phyloP scores from a whole-genome alignment of 2,888 invertebrate genomes.

The Alviniconcha strummeri region DNA sequence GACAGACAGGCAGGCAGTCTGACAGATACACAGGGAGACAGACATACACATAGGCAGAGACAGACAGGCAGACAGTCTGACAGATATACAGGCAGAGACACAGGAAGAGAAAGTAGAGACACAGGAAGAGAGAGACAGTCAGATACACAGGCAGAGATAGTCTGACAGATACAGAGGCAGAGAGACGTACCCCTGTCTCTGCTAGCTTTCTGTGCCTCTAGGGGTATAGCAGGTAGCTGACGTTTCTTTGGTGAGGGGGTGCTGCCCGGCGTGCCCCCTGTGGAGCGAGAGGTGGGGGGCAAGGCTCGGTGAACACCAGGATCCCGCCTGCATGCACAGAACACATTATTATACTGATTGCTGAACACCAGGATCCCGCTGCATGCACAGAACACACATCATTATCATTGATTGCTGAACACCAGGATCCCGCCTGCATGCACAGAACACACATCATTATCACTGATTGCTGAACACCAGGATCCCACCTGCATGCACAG shows the following conservation, averaged over 20 bases:
- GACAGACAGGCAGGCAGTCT: no score
- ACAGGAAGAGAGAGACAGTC: no score
- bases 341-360: not conserved
- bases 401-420: not conserved
- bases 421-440: slow-evolving; percentile 16
- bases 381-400: not conserved
- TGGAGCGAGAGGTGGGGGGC: slow-evolving; percentile 53
- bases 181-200: slow-evolving; percentile 67
- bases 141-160: no score
- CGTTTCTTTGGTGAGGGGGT: slow-evolving; percentile 91
- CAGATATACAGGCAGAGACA: no score
- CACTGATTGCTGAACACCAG: slow-evolving; percentile 10
- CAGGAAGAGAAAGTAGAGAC: no score
- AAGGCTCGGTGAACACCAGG: slow-evolving; percentile 30
- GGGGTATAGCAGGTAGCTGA: slow-evolving; percentile 94
- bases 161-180: not conserved
- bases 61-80: no score
- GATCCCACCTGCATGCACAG: slow-evolving; percentile 7
- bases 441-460: not conserved
- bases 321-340: slow-evolving; percentile 19
- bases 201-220: slow-evolving; percentile 67
- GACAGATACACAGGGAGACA: no score
- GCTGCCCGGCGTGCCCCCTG: slow-evolving; percentile 94
- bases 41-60: no score
- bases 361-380: slow-evolving; percentile 26